Conservation (phyloP, 2,113 vertebrate species). For the Rallus limicola region DNA sequence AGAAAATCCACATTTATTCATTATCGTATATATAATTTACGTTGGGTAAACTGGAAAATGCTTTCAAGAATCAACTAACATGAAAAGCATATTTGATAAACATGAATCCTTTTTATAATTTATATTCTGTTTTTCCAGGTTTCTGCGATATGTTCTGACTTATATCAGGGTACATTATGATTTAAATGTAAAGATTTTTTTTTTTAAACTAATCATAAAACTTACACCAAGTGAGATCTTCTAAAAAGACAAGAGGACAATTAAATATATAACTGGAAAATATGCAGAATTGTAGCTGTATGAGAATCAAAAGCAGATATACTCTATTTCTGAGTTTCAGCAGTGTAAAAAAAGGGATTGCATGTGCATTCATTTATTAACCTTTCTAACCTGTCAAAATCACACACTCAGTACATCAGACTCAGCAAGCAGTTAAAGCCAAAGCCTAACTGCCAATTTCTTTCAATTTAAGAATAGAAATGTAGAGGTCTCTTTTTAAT, state of each 20-base stretch:
- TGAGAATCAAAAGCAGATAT: not conserved
- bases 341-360: not conserved
- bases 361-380: not conserved
- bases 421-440: not conserved
- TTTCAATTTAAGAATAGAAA: not conserved
- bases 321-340: not conserved
- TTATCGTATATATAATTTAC: conserved; percentile 33
- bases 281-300: not conserved
- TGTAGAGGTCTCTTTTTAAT: not conserved
- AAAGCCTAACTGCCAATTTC: not conserved
- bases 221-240: not conserved
- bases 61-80: conserved; percentile 13
- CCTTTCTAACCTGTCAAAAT: not conserved
- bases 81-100: conserved; percentile 40
- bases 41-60: not conserved
- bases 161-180: not conserved
- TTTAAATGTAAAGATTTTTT: not conserved
- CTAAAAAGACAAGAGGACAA: not conserved
- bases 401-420: not conserved
- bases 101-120: conserved; percentile 40
- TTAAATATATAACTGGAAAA: not conserved
- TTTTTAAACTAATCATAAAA: not conserved
- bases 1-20: not conserved
- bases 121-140: not conserved
- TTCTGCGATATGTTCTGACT: not conserved